These are phyloP conservation scores for Synergus umbraculus DNA, from an alignment of 2,888 invertebrate species.

Conservation along the genomic window DNA sequence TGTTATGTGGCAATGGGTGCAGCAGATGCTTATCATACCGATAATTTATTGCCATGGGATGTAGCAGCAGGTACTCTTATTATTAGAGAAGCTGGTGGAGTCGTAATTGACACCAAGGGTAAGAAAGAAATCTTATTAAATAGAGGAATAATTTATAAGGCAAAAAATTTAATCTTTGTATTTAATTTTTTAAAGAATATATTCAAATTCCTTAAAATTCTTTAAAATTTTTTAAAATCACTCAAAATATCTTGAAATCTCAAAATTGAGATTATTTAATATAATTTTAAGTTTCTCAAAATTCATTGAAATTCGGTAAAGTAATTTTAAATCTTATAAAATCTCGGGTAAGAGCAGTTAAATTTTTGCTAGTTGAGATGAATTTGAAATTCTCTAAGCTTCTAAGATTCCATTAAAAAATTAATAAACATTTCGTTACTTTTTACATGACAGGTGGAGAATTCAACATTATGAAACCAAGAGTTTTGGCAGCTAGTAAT, in stretches of 20 bases:
- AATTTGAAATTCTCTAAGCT: constrained; percentile 4
- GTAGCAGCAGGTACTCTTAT: constrained; percentile 87
- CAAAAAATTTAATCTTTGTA: too few relatives aligned
- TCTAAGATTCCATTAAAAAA: neutral
- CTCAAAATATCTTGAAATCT: too few relatives aligned
- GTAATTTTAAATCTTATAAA: too few relatives aligned
- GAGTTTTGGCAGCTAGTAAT: constrained; percentile 79
- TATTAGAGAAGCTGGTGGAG: constrained; percentile 87
- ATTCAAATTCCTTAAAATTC: too few relatives aligned
- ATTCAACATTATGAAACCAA: constrained; percentile 81
- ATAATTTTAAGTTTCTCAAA: too few relatives aligned
- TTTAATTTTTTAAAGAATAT: too few relatives aligned
- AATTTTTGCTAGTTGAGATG: too few relatives aligned
- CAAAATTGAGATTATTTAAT: too few relatives aligned
- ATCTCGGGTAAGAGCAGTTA: too few relatives aligned
- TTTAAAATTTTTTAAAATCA: too few relatives aligned
- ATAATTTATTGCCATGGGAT: constrained; percentile 90
- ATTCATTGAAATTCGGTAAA: too few relatives aligned
- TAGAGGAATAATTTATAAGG: neutral
- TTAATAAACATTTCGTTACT: constrained; percentile 11
- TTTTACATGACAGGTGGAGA: constrained; percentile 72
- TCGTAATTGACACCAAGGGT: constrained; percentile 84
- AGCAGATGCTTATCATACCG: constrained; percentile 85
- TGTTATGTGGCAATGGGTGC: constrained; percentile 86
- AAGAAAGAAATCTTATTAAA: constrained; percentile 42